These are phyloP conservation scores for Pygoscelis antarcticus DNA, from an alignment of 2,113 vertebrate species.

Conservation along the genomic window DNA sequence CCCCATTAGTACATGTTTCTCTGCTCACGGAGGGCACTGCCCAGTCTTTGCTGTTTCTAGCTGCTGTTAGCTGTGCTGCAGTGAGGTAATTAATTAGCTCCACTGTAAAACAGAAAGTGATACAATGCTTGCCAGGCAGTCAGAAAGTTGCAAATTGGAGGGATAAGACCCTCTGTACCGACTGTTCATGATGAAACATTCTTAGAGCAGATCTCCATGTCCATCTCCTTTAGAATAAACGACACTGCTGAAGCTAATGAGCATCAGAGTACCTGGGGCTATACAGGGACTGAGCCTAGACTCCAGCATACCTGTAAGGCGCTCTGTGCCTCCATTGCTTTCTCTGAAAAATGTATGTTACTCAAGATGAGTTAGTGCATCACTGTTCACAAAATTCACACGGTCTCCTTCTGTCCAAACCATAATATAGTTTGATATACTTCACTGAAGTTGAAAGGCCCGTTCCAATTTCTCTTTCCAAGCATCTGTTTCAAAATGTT, in stretches of 20 bases:
- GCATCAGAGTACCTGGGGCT: not conserved
- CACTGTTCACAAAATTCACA: not conserved
- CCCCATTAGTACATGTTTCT: not conserved
- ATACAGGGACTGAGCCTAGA: not conserved
- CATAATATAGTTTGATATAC: not conserved
- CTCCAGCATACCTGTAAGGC: not conserved
- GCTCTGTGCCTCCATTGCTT: not conserved
- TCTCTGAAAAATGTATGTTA: not conserved
- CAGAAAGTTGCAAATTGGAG: not conserved
- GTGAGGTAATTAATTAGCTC: not conserved
- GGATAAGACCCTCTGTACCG: not conserved
- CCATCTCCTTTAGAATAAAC: not conserved
- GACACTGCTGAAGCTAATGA: not conserved
- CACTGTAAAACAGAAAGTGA: not conserved
- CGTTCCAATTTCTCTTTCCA: not conserved
- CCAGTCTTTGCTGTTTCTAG: not conserved
- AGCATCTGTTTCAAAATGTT: not conserved
- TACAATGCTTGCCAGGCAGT: not conserved
- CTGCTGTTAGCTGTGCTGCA: not conserved
- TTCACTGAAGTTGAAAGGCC: not conserved
- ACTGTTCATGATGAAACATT: not conserved
- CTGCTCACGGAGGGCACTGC: not conserved
- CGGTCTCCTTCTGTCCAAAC: not conserved
- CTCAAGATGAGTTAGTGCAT: not conserved
- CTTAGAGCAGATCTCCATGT: not conserved